Evolutionary conservation across 2,888 invertebrate species (phyloP), one percentile per base, ranked within the genome.

Genomic region (Sepiola atlantica): DNA sequence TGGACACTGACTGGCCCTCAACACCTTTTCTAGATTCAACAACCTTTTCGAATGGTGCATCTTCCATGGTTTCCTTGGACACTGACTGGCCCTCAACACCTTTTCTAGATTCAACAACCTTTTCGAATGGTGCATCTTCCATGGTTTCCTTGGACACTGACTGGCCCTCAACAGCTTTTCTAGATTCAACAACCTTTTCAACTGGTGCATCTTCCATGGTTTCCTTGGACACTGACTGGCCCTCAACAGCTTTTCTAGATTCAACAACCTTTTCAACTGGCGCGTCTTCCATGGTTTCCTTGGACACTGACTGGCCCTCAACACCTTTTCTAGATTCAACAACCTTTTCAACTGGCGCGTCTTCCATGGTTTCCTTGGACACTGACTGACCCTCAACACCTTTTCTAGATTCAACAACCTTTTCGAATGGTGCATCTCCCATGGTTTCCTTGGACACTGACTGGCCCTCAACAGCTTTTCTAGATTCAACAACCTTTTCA

Each of bases 381-480:
- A 92, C 12, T 3, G n/a, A 92, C n/a, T 92, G n/a, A 20, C 54
- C 92, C 55, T 24, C 45, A 28, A 92, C 92, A 12, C 16, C 14
- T 92, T 77, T 92, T 92, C 92, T 54, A 55, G 54, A 55, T 8
- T 6, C 54, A 45, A 92, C 45, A 4, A 92, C 18, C 28, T 92
- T 45, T 12, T n/a, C 16, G 8, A 54, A 54, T 0, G 92, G 45
- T 2, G 16, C 6, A 32, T 21, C 45, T 28, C 24, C 92, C 45
- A 28, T 54, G 32, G 24, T 92, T 35, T 92, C 92, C 24, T 92
- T 20, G n/a, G 92, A 92, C 54, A 92, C 21, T 0, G 55, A 92
- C 21, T 92, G 92, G n/a, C 55, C 55, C 14, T 92, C 55, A 92
- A 92, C 92, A 45, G 3, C 4, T 92, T 92, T 92, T 55, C 92